These are phyloP conservation scores for Eolophus roseicapilla DNA, from an alignment of 2,113 vertebrate species.

Conservation along the genomic window DNA sequence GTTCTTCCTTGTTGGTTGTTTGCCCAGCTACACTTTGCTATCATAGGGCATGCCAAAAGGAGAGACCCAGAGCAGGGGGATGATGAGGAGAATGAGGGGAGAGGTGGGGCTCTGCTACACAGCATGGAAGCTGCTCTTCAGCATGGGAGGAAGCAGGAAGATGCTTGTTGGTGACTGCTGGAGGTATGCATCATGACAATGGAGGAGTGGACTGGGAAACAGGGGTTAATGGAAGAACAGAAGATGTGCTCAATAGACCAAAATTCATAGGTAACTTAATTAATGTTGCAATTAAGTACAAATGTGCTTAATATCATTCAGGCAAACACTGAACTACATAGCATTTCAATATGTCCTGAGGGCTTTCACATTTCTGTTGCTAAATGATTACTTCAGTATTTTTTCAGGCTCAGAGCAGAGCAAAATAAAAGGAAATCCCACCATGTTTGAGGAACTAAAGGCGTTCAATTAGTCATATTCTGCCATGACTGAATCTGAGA, in stretches of 20 bases:
- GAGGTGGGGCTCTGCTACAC: background rate
- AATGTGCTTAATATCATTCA: background rate
- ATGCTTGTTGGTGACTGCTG: background rate
- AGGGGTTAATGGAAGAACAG: background rate
- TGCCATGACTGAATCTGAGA: background rate
- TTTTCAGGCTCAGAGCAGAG: background rate
- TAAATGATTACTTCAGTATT: background rate
- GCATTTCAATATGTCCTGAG: background rate
- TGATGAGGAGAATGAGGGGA: background rate
- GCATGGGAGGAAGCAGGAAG: background rate
- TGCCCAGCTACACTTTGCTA: background rate
- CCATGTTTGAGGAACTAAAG: background rate
- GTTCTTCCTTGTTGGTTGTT: background rate
- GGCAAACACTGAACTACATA: background rate
- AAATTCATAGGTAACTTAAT: background rate
- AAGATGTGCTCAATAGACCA: background rate
- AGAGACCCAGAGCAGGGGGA: background rate
- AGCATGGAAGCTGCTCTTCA: background rate
- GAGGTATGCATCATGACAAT: fast-evolving
- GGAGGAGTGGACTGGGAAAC: background rate
- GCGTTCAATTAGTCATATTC: background rate
- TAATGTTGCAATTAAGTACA: background rate
- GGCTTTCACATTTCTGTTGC: background rate
- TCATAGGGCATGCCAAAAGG: no score
- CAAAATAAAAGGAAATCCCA: background rate